Percentiles rank a stretch among this genome's conserved stretches.
Evolutionary conservation across 2,113 vertebrate genomes (phyloP).

Genomic region (Rostratula benghalensis): DNA sequence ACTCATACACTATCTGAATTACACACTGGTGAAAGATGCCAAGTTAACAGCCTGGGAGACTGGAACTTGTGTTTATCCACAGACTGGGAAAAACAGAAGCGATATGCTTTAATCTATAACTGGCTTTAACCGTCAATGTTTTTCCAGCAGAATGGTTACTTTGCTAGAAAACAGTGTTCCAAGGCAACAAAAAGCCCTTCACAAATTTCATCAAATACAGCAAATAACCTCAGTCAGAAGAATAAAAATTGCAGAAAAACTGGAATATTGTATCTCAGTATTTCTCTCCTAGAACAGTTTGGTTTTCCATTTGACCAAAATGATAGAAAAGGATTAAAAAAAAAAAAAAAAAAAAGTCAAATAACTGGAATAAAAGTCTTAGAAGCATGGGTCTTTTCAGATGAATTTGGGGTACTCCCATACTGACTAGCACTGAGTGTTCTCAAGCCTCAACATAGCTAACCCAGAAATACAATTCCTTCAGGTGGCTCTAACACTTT

Average conservation of each 20-base stretch:
- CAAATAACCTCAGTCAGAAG: background rate
- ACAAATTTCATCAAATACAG: background rate
- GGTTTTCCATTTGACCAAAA: background rate
- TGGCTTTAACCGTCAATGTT: background rate
- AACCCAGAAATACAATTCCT: background rate
- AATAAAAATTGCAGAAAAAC: background rate
- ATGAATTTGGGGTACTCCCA: background rate
- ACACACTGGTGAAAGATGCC: background rate
- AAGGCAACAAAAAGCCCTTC: background rate
- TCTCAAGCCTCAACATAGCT: background rate
- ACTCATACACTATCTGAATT: background rate
- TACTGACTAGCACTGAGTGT: background rate
- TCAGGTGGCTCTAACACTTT: background rate
- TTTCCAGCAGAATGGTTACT: background rate
- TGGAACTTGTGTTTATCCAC: background rate
- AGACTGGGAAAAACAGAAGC: background rate
- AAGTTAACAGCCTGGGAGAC: background rate
- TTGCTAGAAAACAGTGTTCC: background rate
- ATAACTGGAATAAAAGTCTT: background rate
- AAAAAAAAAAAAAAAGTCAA: background rate
- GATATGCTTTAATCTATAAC: background rate
- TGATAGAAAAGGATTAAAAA: background rate
- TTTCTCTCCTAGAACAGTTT: background rate
- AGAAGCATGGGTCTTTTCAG: background rate
- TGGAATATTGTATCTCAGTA: background rate